Percentiles rank a stretch among this genome's conserved stretches.
Evolutionary conservation across 1,140 invertebrate species (phyloP).

Genomic region (Hycleus phaleratus): DNA sequence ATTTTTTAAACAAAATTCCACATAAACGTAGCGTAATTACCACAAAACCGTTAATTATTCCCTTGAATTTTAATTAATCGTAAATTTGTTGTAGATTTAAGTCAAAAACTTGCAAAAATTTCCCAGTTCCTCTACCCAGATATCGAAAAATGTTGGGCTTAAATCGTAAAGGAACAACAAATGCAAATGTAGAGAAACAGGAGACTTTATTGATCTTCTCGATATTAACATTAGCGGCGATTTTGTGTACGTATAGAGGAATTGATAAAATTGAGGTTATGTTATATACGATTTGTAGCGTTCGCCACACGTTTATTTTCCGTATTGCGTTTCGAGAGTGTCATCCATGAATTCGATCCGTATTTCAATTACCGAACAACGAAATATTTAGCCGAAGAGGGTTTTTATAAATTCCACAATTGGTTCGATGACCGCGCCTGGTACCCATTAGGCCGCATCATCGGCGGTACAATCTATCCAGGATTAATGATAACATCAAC

Average conservation of each 20-base stretch:
- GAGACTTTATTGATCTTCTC: slow-evolving; percentile 89
- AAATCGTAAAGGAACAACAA: slow-evolving; percentile 35
- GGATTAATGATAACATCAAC: slow-evolving; percentile 96
- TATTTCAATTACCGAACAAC: slow-evolving; percentile 99
- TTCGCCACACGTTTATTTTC: slow-evolving; percentile 94
- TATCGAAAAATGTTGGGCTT: slow-evolving; percentile 17
- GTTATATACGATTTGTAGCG: slow-evolving; percentile 55
- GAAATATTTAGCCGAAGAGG: slow-evolving; percentile 87
- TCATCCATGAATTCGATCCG: slow-evolving; percentile 98
- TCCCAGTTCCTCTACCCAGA: too few species aligned
- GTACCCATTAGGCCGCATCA: slow-evolving; percentile 96
- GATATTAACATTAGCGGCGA: slow-evolving; percentile 82
- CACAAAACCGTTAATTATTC: too few species aligned
- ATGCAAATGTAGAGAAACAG: slow-evolving; percentile 75
- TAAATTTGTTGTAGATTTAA: too few species aligned
- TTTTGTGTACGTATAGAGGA: slow-evolving; percentile 74
- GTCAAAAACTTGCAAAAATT: too few species aligned
- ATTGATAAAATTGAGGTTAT: slow-evolving; percentile 14
- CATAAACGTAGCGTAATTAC: too few species aligned
- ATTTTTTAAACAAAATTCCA: too few species aligned
- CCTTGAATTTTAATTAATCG: too few species aligned
- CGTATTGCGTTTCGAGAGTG: slow-evolving; percentile 93
- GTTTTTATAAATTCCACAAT: slow-evolving; percentile 97
- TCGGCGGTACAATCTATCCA: slow-evolving; percentile 95
- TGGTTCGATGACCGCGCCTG: slow-evolving; percentile 99